Percentiles rank a stretch among this genome's conserved stretches.
phyloP scores from a whole-genome alignment of 2,797 vertebrate species.

The Alcedo atthis region DNA sequence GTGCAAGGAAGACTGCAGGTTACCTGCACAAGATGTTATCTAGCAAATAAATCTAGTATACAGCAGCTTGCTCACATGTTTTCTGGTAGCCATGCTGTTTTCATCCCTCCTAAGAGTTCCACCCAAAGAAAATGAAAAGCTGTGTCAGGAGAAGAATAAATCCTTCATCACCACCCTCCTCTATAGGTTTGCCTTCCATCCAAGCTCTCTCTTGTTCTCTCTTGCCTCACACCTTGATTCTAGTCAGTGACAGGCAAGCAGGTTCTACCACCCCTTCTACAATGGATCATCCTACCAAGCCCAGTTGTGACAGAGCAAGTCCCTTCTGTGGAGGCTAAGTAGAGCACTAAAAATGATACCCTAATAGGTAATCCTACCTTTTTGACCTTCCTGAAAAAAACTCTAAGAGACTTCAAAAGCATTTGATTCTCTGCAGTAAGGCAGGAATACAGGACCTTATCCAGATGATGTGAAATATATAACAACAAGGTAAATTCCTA shows the following conservation, averaged over 20 bases:
- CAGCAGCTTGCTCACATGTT: background rate
- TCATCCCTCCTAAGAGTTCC: background rate
- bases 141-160: background rate
- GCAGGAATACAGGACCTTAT: background rate
- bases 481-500: background rate
- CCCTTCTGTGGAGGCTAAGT: background rate
- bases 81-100: background rate
- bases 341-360: background rate
- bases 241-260: background rate
- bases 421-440: background rate
- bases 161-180: background rate
- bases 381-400: background rate
- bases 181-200: background rate
- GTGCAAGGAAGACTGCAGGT: background rate
- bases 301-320: background rate
- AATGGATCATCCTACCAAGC: background rate
- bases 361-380: background rate
- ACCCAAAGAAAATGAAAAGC: background rate
- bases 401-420: background rate
- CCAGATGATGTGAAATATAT: background rate
- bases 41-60: background rate
- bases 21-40: background rate
- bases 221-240: background rate
- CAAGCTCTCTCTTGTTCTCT: background rate
- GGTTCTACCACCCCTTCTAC: background rate